These are phyloP conservation scores for Capitella teleta DNA, from an alignment of 1,140 invertebrate species.

Conservation along the genomic window DNA sequence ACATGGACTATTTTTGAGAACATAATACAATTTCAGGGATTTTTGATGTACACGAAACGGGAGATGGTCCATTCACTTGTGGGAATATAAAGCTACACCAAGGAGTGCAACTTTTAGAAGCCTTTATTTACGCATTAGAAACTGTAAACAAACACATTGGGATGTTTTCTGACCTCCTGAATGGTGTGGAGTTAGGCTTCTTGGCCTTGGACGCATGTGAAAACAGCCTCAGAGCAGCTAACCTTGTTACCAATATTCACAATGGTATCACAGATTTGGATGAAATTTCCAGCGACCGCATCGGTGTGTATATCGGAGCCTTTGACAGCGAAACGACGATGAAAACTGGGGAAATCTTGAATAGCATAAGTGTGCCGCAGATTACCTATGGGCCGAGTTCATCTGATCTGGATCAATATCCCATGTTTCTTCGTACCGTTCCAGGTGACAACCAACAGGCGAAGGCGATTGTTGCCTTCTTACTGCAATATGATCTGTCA, in stretches of 20 bases:
- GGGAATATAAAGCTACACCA: conserved; percentile 25
- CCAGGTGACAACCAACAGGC: conserved; percentile 70
- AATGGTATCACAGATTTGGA: conserved; percentile 20
- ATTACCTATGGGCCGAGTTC: conserved; percentile 69
- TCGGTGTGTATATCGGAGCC: conserved; percentile 27
- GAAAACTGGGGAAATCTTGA: conserved; percentile 26
- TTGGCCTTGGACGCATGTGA: conserved; percentile 31
- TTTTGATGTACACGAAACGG: conserved; percentile 30
- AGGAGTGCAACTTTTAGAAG: conserved; percentile 34
- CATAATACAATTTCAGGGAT: conserved; percentile 22
- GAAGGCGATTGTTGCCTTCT: conserved; percentile 49
- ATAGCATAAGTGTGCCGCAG: conserved; percentile 60
- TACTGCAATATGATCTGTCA: conserved; percentile 23
- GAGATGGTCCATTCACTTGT: conserved; percentile 24
- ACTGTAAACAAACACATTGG: conserved; percentile 29
- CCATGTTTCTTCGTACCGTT: conserved; percentile 67
- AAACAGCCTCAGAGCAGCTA: conserved; percentile 24
- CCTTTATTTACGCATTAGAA: conserved; percentile 31
- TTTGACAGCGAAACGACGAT: conserved; percentile 28
- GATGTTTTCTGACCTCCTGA: conserved; percentile 22
- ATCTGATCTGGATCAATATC: conserved; percentile 59
- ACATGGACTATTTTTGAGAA: not conserved
- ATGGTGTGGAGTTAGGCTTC: conserved; percentile 26
- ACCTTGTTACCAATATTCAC: conserved; percentile 29
- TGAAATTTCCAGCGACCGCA: conserved; percentile 20